A percentile compares a stretch with the other conserved stretches of the same genome.
phyloP scores from a whole-genome alignment of 2,797 vertebrate genomes.

The Oceanodroma leucorhoa region DNA sequence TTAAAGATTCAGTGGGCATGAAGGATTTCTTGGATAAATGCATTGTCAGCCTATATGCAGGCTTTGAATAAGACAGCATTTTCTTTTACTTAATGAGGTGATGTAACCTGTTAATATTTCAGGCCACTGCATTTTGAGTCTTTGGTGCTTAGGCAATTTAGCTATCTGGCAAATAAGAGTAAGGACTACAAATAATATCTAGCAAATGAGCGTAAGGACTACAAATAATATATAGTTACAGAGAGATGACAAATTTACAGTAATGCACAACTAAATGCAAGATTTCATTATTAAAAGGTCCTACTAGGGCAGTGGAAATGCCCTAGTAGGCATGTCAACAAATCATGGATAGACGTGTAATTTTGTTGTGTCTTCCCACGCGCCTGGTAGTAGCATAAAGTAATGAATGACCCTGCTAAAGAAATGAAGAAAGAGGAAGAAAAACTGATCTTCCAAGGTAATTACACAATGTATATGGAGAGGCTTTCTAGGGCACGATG shows the following conservation, averaged over 20 bases:
- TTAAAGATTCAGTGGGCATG: background rate
- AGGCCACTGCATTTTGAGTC: conserved; percentile 38
- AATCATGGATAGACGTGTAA: no score
- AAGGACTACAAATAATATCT: conserved; percentile 45
- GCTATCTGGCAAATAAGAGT: background rate
- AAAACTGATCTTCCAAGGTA: background rate
- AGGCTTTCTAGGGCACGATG: background rate
- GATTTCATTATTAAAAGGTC: background rate
- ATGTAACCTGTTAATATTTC: conserved; percentile 59
- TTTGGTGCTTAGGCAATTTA: conserved; percentile 34
- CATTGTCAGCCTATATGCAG: background rate
- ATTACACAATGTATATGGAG: background rate
- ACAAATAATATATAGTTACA: conserved; percentile 42
- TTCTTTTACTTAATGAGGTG: conserved; percentile 60
- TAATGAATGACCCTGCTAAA: background rate
- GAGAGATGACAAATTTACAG: background rate
- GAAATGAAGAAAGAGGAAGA: background rate
- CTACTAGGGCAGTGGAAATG: background rate
- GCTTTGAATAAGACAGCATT: conserved; percentile 16
- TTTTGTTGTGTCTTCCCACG: background rate
- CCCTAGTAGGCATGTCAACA: background rate
- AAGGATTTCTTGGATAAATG: conserved; percentile 33
- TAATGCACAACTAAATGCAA: background rate
- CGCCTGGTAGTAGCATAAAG: background rate
- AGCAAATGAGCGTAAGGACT: conserved; percentile 22